Percentiles rank a stretch among this genome's conserved stretches.
Evolutionary conservation across 2,888 invertebrate species (phyloP).

Genomic region (Epirrita christyi): DNA sequence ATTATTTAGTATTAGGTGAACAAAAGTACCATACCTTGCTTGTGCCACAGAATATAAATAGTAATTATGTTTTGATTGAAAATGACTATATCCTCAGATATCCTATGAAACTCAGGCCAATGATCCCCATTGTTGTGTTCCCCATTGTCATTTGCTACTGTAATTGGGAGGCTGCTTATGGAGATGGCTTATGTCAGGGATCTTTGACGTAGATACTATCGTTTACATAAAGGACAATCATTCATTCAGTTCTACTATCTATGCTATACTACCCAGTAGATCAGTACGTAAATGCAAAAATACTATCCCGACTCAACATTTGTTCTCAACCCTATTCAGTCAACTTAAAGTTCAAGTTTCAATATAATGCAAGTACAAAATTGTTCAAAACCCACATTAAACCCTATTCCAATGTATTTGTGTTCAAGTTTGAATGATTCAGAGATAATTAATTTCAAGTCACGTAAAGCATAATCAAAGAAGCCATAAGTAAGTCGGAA

Average conservation of each 20-base stretch:
- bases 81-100: no score
- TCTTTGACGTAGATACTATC: slow-evolving; percentile 5
- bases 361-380: no score
- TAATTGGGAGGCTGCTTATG: no score
- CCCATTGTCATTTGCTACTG: no score
- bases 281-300: slow-evolving; percentile 26
- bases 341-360: neutral
- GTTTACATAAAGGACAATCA: no score
- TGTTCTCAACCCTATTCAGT: slow-evolving; percentile 10
- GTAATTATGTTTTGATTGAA: no score
- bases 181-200: neutral
- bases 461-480: slow-evolving; percentile 38
- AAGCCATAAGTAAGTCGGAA: slow-evolving; percentile 55
- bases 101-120: no score
- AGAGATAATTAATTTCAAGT: slow-evolving; percentile 37
- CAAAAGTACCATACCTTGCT: no score
- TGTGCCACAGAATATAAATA: no score
- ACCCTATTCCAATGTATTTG: neutral
- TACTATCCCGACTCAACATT: neutral
- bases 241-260: no score
- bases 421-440: slow-evolving; percentile 19
- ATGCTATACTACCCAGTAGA: slow-evolving; percentile 12
- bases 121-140: no score
- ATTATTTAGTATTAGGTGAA: neutral
- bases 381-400: neutral